Base-by-base conservation (phyloP, 2,797 vertebrate species). In the Threskiornis aethiopicus region DNA sequence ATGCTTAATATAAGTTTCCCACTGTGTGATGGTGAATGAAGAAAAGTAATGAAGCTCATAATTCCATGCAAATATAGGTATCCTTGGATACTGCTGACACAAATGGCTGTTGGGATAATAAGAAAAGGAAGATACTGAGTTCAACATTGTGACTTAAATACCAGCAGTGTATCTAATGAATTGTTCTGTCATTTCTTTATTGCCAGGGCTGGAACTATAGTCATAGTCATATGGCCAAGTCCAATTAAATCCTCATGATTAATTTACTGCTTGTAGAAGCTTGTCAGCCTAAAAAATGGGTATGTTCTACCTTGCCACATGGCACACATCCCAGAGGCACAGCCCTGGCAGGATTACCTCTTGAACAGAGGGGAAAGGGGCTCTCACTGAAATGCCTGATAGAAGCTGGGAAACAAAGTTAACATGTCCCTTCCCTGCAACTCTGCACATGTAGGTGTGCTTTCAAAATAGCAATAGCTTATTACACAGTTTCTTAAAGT, bases 211-310 rank as follows among this genome's bases (percentile, higher is more conserved):
- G 96, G 91, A 96, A 87, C 47, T 66, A 29, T 37, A 75, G 77
- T 87, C 69, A 57, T 33, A 91, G 73, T 96, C 81, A 82, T 87
- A 92, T 69, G 90, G 80, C 66, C 78, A 96, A 89, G 84, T 77
- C 85, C 89, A 97, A 86, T 96, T 96, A 97, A 95, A 65, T 77
- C 49, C 44, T 77, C 18, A 33, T 92, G 93, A 96, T 97, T 96
- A 97, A 97, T 96, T 92, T 96, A 71, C 79, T 96, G 61, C 61
- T 90, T 76, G 17, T 65, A 94, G 70, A 96, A 94, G 83, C 80
- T 97, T 89, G 71, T 93, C 89, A 94, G 17, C n/a, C 54, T 93
- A 41, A 94, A 94, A 93, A 94, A 90, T 89, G 58, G 42, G 11
- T 78, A 89, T 65, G 52, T 54, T 92, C 51, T 85, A 19, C 54